A percentile compares a stretch with the other conserved stretches of the same genome.
phyloP scores from a whole-genome alignment of 2,113 vertebrate species.

The Neogobius melanostomus region DNA sequence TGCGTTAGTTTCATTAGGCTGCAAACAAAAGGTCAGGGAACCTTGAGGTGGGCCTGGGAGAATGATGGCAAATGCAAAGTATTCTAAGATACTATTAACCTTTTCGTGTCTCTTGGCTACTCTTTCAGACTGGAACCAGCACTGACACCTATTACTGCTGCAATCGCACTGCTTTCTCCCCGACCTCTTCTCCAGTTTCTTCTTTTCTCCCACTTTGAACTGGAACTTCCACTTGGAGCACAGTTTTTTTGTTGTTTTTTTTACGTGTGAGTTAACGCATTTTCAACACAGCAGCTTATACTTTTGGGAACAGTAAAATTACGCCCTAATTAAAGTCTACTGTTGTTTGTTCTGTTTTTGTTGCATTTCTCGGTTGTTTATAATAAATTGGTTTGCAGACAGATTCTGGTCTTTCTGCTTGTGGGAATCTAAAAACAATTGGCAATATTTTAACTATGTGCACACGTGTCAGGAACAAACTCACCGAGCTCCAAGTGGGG shows the following conservation, averaged over 20 bases:
- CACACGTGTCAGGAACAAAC: background rate
- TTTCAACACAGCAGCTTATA: constrained; percentile 4
- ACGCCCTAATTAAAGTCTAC: background rate
- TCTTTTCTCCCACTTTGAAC: background rate
- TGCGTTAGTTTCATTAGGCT: constrained; percentile 64
- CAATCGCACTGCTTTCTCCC: constrained; percentile 19
- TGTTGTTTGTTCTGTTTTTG: background rate
- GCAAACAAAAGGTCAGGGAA: constrained; percentile 74
- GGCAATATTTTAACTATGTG: background rate
- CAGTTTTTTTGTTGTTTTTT: constrained; percentile 11
- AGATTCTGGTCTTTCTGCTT: background rate
- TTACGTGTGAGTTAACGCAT: constrained; percentile 32
- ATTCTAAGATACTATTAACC: constrained; percentile 79
- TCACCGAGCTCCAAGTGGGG: background rate
- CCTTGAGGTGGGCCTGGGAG: constrained; percentile 53
- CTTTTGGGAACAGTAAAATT: constrained; percentile 18
- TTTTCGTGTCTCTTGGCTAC: constrained; percentile 50
- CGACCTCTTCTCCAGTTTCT: background rate
- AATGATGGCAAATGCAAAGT: constrained; percentile 73
- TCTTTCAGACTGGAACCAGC: constrained; percentile 32
- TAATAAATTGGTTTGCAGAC: background rate
- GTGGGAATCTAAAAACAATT: background rate
- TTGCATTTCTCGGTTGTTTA: background rate
- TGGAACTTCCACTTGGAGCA: background rate
- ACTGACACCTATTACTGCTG: constrained; percentile 29